A percentile compares a stretch with the other conserved stretches of the same genome.
These are phyloP conservation scores for Lepidostoma basale DNA, from an alignment of 1,140 invertebrate genomes.

Conservation along the genomic window DNA sequence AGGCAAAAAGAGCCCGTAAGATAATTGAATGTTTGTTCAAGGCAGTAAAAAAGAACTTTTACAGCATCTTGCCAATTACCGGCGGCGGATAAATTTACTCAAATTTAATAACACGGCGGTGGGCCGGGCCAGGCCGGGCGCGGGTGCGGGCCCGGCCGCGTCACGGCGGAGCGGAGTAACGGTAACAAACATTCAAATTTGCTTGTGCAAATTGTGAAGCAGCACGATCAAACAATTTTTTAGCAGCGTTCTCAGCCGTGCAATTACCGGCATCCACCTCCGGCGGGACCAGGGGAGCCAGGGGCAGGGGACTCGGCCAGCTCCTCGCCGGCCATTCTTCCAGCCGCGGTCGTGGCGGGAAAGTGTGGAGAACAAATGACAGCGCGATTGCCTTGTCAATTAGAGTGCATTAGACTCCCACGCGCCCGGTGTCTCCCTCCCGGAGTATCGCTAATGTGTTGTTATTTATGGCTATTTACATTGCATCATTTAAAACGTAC, in stretches of 20 bases:
- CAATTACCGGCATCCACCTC: neutral
- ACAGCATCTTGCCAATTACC: conserved; percentile 39
- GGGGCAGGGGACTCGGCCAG: too few relatives aligned
- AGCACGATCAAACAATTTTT: neutral
- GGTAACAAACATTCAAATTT: conserved; percentile 15
- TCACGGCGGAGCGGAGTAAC: conserved; percentile 3
- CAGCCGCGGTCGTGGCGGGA: too few relatives aligned
- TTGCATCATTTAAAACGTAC: neutral
- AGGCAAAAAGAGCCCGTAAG: conserved; percentile 12
- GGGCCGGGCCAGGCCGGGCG: too few relatives aligned
- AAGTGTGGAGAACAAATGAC: too few relatives aligned
- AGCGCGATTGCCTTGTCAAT: too few relatives aligned
- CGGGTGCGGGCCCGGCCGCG: too few relatives aligned
- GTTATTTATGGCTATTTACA: neutral
- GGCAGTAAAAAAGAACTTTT: conserved; percentile 30
- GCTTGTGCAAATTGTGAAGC: neutral
- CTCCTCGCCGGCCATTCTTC: too few relatives aligned
- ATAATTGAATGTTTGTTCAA: conserved; percentile 47
- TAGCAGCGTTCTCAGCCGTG: neutral
- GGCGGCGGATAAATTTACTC: conserved; percentile 41
- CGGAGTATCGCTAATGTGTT: neutral
- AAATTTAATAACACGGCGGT: conserved; percentile 44
- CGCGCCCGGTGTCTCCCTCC: too few relatives aligned
- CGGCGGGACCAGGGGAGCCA: neutral
- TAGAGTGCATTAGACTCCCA: too few relatives aligned